These are phyloP conservation scores for Blera fallax DNA, from an alignment of 2,888 invertebrate genomes.

Conservation along the genomic window DNA sequence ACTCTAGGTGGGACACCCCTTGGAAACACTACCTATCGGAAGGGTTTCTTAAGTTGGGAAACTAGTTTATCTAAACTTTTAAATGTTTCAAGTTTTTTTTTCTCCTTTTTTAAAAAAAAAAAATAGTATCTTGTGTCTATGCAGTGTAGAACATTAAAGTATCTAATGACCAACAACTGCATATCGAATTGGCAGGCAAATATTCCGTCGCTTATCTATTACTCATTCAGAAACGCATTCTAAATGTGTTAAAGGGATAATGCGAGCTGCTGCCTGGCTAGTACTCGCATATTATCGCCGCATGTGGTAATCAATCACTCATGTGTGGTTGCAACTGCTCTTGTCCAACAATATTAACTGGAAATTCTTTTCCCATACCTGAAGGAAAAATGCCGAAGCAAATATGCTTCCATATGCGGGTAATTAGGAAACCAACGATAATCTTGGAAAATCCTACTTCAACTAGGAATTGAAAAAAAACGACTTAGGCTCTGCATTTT, in stretches of 20 bases:
- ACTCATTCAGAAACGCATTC: conserved; percentile 22
- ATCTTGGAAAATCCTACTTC: conserved; percentile 31
- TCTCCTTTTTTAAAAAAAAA: neutral
- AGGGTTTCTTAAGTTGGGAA: neutral
- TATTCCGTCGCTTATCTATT: conserved; percentile 18
- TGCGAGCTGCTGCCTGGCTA: conserved; percentile 17
- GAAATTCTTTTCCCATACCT: neutral
- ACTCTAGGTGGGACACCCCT: too few species aligned
- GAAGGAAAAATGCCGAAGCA: conserved; percentile 19
- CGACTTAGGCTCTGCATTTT: conserved; percentile 11
- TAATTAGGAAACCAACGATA: conserved; percentile 42
- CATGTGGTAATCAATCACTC: conserved; percentile 60
- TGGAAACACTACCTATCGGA: too few species aligned
- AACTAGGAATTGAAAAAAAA: neutral
- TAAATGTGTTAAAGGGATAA: conserved; percentile 21
- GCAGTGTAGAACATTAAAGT: conserved; percentile 13
- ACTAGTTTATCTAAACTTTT: neutral
- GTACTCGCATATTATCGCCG: conserved; percentile 15
- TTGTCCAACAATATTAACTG: conserved; percentile 6
- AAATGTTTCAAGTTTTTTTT: neutral
- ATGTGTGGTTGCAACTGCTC: conserved; percentile 42
- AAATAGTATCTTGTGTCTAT: neutral
- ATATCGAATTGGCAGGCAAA: neutral
- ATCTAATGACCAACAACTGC: conserved; percentile 30
- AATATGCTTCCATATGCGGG: conserved; percentile 5